These are phyloP conservation scores for Drosophila insularis DNA, from an alignment of 1,140 invertebrate species.

Conservation along the genomic window DNA sequence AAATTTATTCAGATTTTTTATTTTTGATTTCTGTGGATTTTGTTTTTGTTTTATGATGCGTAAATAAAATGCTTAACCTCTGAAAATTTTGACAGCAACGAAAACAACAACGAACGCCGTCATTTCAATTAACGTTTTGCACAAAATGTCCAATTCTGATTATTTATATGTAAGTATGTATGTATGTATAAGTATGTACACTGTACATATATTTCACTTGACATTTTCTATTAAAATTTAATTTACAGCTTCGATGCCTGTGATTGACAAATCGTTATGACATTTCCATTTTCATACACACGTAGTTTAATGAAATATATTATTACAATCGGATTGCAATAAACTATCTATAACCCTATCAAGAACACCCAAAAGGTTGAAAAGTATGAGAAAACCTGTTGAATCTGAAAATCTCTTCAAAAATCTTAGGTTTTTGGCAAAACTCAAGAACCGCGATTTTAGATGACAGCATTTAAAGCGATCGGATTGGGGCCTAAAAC, in stretches of 20 bases:
- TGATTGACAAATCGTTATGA: neutral
- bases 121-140: constrained; percentile 9
- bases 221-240: constrained; percentile 3
- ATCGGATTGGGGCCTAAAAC: no score
- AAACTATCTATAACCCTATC: neutral
- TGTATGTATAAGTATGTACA: no score
- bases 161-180: neutral
- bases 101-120: neutral
- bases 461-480: no score
- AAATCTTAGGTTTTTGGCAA: no score
- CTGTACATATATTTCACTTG: neutral
- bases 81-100: neutral
- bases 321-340: no score
- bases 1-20: constrained; percentile 43
- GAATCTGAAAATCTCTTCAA: no score
- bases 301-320: neutral
- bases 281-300: neutral
- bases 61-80: constrained; percentile 58
- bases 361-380: neutral
- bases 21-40: constrained; percentile 17
- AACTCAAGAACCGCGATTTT: no score
- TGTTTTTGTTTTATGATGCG: constrained; percentile 49
- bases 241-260: neutral
- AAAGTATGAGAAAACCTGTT: no score
- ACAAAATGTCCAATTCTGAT: neutral